Conservation (phyloP, 2,888 invertebrate species). For the Agrilus biguttatus region DNA sequence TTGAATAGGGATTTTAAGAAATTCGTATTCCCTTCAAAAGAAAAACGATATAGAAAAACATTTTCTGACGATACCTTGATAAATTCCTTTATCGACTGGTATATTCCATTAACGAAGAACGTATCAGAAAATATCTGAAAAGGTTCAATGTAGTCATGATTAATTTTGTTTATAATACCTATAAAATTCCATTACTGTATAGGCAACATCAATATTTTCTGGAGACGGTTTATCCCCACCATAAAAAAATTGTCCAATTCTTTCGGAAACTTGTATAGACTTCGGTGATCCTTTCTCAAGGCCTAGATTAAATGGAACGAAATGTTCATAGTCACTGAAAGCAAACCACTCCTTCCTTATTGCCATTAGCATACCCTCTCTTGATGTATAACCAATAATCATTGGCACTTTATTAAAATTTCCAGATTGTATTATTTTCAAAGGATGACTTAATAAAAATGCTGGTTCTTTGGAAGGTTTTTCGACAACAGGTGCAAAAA, state of each 20-base stretch:
- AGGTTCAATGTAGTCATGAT: too few relatives aligned
- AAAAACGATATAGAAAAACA: constrained; percentile 13
- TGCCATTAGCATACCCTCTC: constrained; percentile 24
- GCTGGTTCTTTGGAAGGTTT: constrained; percentile 13
- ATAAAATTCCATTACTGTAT: constrained; percentile 15
- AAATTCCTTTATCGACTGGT: too few relatives aligned
- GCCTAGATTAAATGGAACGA: constrained; percentile 21
- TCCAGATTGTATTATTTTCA: constrained; percentile 18
- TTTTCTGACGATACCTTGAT: too few relatives aligned
- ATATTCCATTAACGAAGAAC: too few relatives aligned
- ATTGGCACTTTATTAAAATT: constrained; percentile 24
- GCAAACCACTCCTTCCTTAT: constrained; percentile 8
- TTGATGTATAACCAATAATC: constrained; percentile 22
- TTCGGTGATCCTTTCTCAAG: constrained; percentile 15
- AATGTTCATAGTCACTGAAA: constrained; percentile 19
- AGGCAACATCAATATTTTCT: constrained; percentile 24
- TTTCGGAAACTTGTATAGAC: constrained; percentile 20
- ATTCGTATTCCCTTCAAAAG: constrained; percentile 9
- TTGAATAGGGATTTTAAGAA: constrained; percentile 4
- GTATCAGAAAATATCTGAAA: too few relatives aligned
- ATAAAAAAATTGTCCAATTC: constrained; percentile 31
- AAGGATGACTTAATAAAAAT: constrained; percentile 20
- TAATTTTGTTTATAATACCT: too few relatives aligned
- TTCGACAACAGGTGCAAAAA: constrained; percentile 12
- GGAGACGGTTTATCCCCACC: constrained; percentile 25